Evolutionary conservation across 1,140 invertebrate species (phyloP), one percentile per base, ranked within the genome.

Genomic region (Hyposmocoma kahamanoa): DNA sequence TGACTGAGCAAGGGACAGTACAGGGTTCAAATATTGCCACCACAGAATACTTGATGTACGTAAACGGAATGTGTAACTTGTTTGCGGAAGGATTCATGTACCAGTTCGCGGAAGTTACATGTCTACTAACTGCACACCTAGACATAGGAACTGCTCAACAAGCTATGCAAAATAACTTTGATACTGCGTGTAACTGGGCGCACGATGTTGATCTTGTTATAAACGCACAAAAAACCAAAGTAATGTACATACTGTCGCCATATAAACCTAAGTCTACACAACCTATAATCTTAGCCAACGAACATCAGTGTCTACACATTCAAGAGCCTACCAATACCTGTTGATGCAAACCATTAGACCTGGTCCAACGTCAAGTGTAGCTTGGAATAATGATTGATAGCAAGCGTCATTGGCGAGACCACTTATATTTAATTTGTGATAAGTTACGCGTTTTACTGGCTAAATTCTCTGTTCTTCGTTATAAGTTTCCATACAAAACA

Each of bases 81-180:
- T 17, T 53, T 9, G 43, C 41, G 13, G 11, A 57, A 21, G 39
- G 45, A 17, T 47, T 42, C 3, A 56, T 51, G 4, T 63, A 60
- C 22, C 60, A 67, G 36, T 67, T 63, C 46, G 60, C 60, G n/a
- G 64, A 67, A 36, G 61, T 61, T 24, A 59, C 56, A 1, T 63
- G 58, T 26, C 42, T 67, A 1, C n/a, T 67, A 1, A 15, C 45
- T 9, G 47, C 50, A 9, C 48, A 50, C 21, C n/a, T n/a, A 30
- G 39, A 28, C 49, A 59, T 22, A 44, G 28, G 13, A 30, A 30
- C 13, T 2, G 28, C 45, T 5, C 18, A 51, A 34, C n/a, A 43
- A 15, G 45, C 24, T 0, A n/a, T 65, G 19, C 62, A 65, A 45
- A 13, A 9, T 15, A 53, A 65, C 30, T 38, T 65, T 9, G 36